phyloP scores from a whole-genome alignment of 30 jellyfish, hydroid and myxozoan genomes.

The Turritopsis dohrnii region DNA sequence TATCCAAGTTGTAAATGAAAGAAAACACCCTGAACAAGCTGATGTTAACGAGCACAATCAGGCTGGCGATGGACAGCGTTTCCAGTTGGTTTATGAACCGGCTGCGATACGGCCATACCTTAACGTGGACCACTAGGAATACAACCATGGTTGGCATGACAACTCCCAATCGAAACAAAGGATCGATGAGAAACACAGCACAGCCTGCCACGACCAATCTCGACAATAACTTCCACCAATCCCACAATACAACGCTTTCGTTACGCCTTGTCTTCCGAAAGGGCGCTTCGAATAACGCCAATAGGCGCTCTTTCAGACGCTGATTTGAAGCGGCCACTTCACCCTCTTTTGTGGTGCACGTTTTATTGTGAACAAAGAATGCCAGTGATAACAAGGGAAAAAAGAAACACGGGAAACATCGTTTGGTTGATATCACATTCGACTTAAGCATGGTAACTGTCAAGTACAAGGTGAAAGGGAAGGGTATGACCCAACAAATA shows the following conservation, averaged over 20 bases:
- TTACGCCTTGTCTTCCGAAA: neutral
- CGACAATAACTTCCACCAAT: neutral
- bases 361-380: neutral
- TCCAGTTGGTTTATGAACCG: neutral
- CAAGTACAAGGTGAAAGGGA: neutral
- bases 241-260: neutral
- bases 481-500: neutral
- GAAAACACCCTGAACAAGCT: neutral
- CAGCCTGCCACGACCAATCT: neutral
- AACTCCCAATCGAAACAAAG: neutral
- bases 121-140: neutral
- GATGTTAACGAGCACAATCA: neutral
- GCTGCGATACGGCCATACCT: neutral
- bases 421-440: neutral
- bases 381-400: neutral
- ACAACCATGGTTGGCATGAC: neutral
- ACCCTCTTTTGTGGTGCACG: neutral
- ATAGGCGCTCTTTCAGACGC: neutral
- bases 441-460: neutral
- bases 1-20: neutral
- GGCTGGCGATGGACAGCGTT: neutral
- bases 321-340: neutral
- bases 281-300: neutral
- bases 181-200: neutral
- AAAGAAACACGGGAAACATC: neutral